phyloP scores from a whole-genome alignment of 2,113 vertebrate species.

The Corythaeola cristata region DNA sequence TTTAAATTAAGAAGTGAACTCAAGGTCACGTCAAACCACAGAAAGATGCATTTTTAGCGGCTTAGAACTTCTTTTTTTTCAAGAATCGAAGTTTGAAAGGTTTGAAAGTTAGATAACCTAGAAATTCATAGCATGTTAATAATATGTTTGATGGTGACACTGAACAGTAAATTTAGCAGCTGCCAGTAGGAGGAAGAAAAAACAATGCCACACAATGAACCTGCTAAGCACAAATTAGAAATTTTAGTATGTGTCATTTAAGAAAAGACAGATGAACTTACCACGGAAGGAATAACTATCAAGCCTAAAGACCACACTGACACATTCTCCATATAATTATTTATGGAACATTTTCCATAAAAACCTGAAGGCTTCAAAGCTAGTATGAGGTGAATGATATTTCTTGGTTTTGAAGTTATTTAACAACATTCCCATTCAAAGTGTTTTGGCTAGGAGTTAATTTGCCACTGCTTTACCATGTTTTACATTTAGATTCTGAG shows the following conservation, averaged over 20 bases:
- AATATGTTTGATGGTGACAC: not conserved
- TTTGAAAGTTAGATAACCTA: not conserved
- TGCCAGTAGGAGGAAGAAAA: not conserved
- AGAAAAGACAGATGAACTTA: not conserved
- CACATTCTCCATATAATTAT: not conserved
- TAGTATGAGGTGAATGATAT: not conserved
- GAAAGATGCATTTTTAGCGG: not conserved
- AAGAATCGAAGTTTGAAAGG: not conserved
- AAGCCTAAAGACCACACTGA: not conserved
- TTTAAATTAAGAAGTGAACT: not conserved
- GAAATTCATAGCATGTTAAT: not conserved
- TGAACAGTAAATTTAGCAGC: not conserved
- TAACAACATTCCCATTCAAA: not conserved
- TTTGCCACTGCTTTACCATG: not conserved
- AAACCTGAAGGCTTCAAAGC: not conserved
- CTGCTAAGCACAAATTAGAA: not conserved
- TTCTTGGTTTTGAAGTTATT: not conserved
- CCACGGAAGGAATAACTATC: not conserved
- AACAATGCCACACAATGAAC: not conserved
- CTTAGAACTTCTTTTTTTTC: not conserved
- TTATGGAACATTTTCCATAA: not conserved
- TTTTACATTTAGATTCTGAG: not conserved
- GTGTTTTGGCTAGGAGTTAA: not conserved
- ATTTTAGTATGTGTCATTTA: not conserved
- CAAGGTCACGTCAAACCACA: not conserved